phyloP scores from a whole-genome alignment of 2,888 invertebrate species.

The Deilephila porcellus region DNA sequence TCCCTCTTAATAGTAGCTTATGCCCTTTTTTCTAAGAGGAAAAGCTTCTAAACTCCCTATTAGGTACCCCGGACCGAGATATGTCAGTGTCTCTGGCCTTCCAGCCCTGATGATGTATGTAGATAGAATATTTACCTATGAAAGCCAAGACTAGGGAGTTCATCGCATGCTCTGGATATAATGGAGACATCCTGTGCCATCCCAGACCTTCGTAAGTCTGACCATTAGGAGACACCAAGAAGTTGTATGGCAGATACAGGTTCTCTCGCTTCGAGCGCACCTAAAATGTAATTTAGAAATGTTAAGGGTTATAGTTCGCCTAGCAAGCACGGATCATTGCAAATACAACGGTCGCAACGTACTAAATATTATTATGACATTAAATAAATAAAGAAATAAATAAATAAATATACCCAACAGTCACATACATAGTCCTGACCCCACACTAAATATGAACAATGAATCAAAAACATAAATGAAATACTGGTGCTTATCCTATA shows the following conservation, averaged over 20 bases:
- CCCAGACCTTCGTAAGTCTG: slow-evolving; percentile 77
- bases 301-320: neutral
- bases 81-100: too few species aligned
- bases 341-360: neutral
- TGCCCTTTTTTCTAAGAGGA: too few species aligned
- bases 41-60: too few species aligned
- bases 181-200: slow-evolving; percentile 67
- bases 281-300: slow-evolving; percentile 39
- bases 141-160: slow-evolving; percentile 69
- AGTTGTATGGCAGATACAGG: slow-evolving; percentile 69
- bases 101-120: slow-evolving; percentile 9
- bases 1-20: too few species aligned
- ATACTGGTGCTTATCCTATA: too few species aligned
- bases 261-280: slow-evolving; percentile 38
- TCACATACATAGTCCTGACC: too few species aligned
- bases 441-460: too few species aligned
- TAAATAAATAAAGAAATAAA: too few species aligned
- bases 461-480: too few species aligned
- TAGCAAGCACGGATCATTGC: neutral
- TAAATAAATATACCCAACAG: too few species aligned
- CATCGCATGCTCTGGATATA: slow-evolving; percentile 45
- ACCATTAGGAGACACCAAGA: slow-evolving; percentile 77
- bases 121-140: slow-evolving; percentile 61
- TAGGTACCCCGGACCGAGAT: too few species aligned
- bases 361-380: too few species aligned